A percentile compares a stretch with the other conserved stretches of the same genome.
Conservation (phyloP, 2,797 vertebrate genomes). For the Enteromius unitaeniatus region DNA sequence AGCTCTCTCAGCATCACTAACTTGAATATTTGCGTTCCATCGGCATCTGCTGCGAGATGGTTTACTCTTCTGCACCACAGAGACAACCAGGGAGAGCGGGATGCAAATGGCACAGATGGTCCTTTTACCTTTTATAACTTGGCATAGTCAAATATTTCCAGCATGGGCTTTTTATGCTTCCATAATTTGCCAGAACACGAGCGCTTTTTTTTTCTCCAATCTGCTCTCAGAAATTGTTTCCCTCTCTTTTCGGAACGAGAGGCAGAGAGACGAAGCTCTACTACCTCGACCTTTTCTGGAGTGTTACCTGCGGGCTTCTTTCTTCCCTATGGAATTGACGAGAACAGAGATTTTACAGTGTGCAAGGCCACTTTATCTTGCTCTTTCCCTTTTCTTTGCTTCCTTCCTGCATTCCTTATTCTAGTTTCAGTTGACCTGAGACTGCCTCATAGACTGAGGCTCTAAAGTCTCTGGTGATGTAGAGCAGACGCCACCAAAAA, state of each 20-base stretch:
- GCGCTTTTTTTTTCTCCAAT: constrained; percentile 59
- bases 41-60: constrained; percentile 67
- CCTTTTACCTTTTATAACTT: constrained; percentile 73
- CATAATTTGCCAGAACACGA: constrained; percentile 63
- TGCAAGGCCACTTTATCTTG: constrained; percentile 15
- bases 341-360: constrained; percentile 34
- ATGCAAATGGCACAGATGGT: constrained; percentile 71
- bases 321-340: constrained; percentile 24
- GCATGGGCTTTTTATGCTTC: constrained; percentile 60
- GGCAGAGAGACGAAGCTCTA: background rate
- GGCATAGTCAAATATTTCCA: constrained; percentile 67
- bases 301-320: constrained; percentile 35
- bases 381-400: constrained; percentile 10
- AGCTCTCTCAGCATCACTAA: constrained; percentile 50
- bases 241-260: constrained; percentile 49
- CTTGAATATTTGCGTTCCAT: constrained; percentile 56
- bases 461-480: background rate
- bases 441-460: constrained; percentile 28
- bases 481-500: constrained; percentile 3
- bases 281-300: constrained; percentile 34
- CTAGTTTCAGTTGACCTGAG: constrained; percentile 13
- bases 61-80: constrained; percentile 55
- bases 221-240: constrained; percentile 62
- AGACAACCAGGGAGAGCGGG: constrained; percentile 57
- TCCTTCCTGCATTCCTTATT: background rate